Conservation (phyloP, 2,888 invertebrate genomes). For the Amaurobius ferox region DNA sequence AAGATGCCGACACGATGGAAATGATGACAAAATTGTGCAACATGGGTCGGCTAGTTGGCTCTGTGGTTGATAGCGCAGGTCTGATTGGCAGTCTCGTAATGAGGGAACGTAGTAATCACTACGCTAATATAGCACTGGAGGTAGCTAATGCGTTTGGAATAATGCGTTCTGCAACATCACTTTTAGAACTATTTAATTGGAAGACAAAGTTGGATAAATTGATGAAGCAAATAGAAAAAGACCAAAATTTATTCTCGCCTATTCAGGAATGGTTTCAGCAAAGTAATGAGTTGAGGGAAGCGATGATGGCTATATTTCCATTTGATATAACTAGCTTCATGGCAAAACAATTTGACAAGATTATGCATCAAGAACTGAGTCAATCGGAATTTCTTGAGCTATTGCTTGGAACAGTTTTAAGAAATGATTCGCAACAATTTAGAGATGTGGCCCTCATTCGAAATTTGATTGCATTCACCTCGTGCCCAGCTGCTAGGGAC, state of each 20-base stretch:
- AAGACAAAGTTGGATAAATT: neutral
- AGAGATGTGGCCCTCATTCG: neutral
- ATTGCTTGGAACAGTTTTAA: neutral
- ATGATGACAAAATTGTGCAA: too few species aligned
- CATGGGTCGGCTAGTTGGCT: neutral
- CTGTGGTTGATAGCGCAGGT: neutral
- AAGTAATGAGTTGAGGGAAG: neutral
- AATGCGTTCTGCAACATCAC: neutral
- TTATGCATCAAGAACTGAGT: neutral
- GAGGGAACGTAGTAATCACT: neutral
- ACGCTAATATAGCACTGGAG: neutral
- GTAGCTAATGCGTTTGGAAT: neutral
- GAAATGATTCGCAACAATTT: neutral
- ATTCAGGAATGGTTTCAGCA: neutral
- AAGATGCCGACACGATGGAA: too few species aligned
- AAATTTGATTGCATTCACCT: neutral
- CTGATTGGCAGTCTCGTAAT: neutral
- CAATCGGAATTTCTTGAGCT: neutral
- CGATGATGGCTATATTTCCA: neutral
- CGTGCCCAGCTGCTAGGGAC: neutral
- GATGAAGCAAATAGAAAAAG: neutral
- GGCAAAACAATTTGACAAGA: neutral
- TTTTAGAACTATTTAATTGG: neutral
- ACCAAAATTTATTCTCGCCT: neutral
- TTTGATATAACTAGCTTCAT: neutral